These are phyloP conservation scores for Leptobrachium leishanense DNA, from an alignment of 2,113 vertebrate species.

Conservation along the genomic window DNA sequence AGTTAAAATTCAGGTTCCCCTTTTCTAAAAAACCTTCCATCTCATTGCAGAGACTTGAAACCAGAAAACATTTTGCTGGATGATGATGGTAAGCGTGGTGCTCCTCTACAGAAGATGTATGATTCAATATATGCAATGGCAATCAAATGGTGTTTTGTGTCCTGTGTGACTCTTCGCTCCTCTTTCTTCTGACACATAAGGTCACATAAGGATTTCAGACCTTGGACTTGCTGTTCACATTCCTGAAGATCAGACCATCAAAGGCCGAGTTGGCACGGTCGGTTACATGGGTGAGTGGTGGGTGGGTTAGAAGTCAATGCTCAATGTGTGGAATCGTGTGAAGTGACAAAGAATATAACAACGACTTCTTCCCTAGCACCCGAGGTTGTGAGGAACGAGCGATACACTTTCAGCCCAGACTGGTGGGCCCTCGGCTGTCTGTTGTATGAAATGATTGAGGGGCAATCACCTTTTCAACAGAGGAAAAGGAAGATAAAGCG, in stretches of 20 bases:
- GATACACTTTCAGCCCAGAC: slow-evolving; percentile 92
- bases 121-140: slow-evolving; percentile 7
- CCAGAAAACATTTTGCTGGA: slow-evolving; percentile 96
- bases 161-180: slow-evolving; percentile 6
- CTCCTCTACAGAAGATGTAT: too few relatives aligned
- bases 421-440: slow-evolving; percentile 97
- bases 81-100: slow-evolving; percentile 81
- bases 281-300: slow-evolving; percentile 93
- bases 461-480: slow-evolving; percentile 96
- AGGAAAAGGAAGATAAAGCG: slow-evolving; percentile 96
- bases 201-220: slow-evolving; percentile 97
- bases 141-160: background rate
- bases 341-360: background rate
- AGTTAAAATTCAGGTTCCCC: too few relatives aligned
- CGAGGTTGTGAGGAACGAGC: slow-evolving; percentile 92
- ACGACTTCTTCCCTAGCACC: slow-evolving; percentile 71
- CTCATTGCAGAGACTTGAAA: slow-evolving; percentile 82
- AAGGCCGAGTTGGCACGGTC: slow-evolving; percentile 95
- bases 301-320: background rate
- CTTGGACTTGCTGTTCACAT: slow-evolving; percentile 89
- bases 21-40: background rate
- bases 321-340: background rate
- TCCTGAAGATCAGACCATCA: slow-evolving; percentile 90
- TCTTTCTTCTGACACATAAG: slow-evolving; percentile 58
- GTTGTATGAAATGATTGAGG: slow-evolving; percentile 96